Evolutionary conservation across 2,113 vertebrate genomes (phyloP), one percentile per base, ranked within the genome.

Genomic region (Oryzias javanicus): DNA sequence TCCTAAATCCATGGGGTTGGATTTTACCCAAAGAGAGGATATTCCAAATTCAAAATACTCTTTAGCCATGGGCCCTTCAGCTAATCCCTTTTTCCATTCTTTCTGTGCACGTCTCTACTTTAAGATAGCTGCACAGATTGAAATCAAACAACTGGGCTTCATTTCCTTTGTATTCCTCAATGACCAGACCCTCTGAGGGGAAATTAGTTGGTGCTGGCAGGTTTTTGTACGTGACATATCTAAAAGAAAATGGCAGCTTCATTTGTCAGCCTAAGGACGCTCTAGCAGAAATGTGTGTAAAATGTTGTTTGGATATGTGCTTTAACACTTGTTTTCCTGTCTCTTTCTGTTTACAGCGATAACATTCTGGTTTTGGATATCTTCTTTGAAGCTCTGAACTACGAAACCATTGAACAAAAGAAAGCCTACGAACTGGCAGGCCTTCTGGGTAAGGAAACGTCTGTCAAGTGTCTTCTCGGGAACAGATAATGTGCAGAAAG

Each of bases 311-410:
- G 27, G 76, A 62, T 70, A 10, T 49, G 27, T 76, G 49, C 54
- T 24, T 60, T 49, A 52, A 66, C 50, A 18, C 24, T 15, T 44
- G 4, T 20, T 44, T 15, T 53, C 53, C 27, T 25, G 35, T 35
- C 35, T 35, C 64, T 53, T 60, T 84, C 53, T 84, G 85, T 60
- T 49, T 48, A 1, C 91, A 98, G 97, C 78, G 96, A 98, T 88
- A 99, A 99, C 90, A 96, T 99, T 90, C 84, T 99, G 89, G 96
- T 99, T 72, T 89, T 99, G 90, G 97, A 99, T 76, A 98, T 99
- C 87, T 99, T 93, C 89, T 99, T 99, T 17, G 97, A 99, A 83
- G 96, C 97, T 1, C 90, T 99, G 73, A 99, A 99, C 92, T 99
- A 98, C 1, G 97, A 99, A 88, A 99, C 95, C 4, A 99, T 99